phyloP scores from a whole-genome alignment of 2,113 vertebrate species.

The Sinocyclocheilus grahami region DNA sequence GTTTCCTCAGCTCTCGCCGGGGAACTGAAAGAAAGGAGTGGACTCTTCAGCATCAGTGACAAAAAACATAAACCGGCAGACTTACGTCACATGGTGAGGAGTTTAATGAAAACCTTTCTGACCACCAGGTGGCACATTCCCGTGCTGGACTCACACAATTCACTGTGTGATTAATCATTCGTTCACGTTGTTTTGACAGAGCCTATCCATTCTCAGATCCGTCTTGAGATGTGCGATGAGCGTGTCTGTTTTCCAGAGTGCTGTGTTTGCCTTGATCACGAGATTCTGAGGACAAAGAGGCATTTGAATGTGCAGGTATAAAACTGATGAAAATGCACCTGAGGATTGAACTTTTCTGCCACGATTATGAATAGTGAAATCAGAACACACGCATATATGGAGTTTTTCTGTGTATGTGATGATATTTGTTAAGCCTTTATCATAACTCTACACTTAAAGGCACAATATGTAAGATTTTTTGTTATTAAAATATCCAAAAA shows the following conservation, averaged over 20 bases:
- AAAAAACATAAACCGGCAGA: slow-evolving; percentile 38
- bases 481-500: too few species aligned
- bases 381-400: neutral
- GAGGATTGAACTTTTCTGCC: slow-evolving; percentile 7
- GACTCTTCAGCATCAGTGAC: slow-evolving; percentile 39
- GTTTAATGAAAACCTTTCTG: slow-evolving; percentile 41
- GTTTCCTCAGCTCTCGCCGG: neutral
- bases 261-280: neutral
- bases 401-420: neutral
- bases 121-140: slow-evolving; percentile 49
- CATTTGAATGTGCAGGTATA: neutral
- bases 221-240: neutral
- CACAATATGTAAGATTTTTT: too few species aligned
- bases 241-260: neutral
- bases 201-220: slow-evolving; percentile 8
- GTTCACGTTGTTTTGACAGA: slow-evolving; percentile 39
- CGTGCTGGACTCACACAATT: neutral
- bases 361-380: neutral
- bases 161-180: slow-evolving; percentile 24
- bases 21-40: slow-evolving; percentile 35
- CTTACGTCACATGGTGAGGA: slow-evolving; percentile 49
- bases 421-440: neutral
- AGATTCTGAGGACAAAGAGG: neutral
- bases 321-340: neutral
- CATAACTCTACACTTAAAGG: neutral